Base-by-base conservation (phyloP, 2,113 vertebrate species). In the Carassius gibelio region DNA sequence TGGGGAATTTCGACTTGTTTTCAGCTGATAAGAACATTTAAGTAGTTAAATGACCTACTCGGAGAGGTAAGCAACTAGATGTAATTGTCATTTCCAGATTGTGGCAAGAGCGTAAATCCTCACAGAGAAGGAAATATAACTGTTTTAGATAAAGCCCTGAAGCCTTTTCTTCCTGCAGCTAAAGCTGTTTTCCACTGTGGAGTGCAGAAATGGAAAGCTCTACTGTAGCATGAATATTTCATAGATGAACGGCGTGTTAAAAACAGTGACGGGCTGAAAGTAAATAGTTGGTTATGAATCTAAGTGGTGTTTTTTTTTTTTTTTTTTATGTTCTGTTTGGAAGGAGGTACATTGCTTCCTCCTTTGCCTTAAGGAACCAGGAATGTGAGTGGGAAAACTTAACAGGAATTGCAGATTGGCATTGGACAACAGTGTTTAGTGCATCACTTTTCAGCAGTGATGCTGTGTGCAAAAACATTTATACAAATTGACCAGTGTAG, bases 171-270 rank as follows among this genome's bases (percentile, higher is more conserved):
- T 80, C 19, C 10, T 50, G 48, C 36, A 30, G 52, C 50, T 48
- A 13, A 30, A 34, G 23, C 74, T 38, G 34, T 80, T 72, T 77
- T 85, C 62, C 38, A 15, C 17, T 36, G 61, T 17, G 3, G 30
- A 71, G 50, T 34, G 26, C 68, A 79, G 74, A 78, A 72, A 74
- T 74, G 52, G 64, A 81, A 72, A 52, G 52, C 61, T 85, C 57
- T 50, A 68, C 4, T 9, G 26, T 57, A 17, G 57, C 66, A 76
- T 88, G 61, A 64, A 72, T 84, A 62, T 81, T 88, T 77, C 64
- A 84, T 81, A 8, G 68, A 19, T 14, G 3, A 84, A 83, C 6
- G 48, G 76, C 11, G 59, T 83, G 85, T 76, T 80, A 75, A 83
- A 66, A 83, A 38, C 15, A 19, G 80, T 23, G 50, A 48, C 52